A percentile compares a stretch with the other conserved stretches of the same genome.
Evolutionary conservation across 1,140 invertebrate species (phyloP).

Genomic region (Plectrocnemia conspersa): DNA sequence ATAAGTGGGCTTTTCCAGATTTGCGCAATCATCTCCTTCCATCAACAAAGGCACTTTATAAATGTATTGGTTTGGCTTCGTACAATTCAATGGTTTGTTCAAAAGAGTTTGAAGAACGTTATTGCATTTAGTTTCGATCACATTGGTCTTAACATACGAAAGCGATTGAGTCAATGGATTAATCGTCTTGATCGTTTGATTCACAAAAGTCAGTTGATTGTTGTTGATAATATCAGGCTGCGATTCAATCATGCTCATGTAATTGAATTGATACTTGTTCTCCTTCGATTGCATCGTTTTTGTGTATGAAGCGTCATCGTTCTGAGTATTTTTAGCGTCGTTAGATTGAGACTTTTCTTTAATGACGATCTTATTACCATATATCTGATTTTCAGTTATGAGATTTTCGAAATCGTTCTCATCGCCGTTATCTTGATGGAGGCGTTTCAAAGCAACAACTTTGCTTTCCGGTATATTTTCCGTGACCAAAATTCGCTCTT

Average conservation of each 20-base stretch:
- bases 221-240: neutral
- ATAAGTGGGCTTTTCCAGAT: conserved; percentile 15
- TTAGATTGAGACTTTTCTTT: conserved; percentile 50
- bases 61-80: conserved; percentile 39
- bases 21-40: conserved; percentile 37
- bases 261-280: conserved; percentile 38
- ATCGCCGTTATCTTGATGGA: conserved; percentile 48
- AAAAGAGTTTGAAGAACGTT: conserved; percentile 29
- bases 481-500: conserved; percentile 21
- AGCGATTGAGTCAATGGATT: conserved; percentile 38
- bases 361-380: conserved; percentile 52
- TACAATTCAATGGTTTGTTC: conserved; percentile 26
- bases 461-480: conserved; percentile 35
- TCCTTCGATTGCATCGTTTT: conserved; percentile 41
- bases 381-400: conserved; percentile 53
- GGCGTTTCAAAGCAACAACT: conserved; percentile 46
- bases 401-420: conserved; percentile 52
- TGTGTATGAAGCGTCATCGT: neutral
- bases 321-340: conserved; percentile 7
- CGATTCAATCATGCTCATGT: conserved; percentile 43
- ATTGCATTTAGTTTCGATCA: conserved; percentile 41
- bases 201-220: neutral
- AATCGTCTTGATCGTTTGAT: conserved; percentile 25
- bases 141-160: conserved; percentile 39
- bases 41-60: conserved; percentile 47